Evolutionary conservation across 1,140 invertebrate species (phyloP), one percentile per base, ranked within the genome.

Genomic region (Cataglyphis hispanica): DNA sequence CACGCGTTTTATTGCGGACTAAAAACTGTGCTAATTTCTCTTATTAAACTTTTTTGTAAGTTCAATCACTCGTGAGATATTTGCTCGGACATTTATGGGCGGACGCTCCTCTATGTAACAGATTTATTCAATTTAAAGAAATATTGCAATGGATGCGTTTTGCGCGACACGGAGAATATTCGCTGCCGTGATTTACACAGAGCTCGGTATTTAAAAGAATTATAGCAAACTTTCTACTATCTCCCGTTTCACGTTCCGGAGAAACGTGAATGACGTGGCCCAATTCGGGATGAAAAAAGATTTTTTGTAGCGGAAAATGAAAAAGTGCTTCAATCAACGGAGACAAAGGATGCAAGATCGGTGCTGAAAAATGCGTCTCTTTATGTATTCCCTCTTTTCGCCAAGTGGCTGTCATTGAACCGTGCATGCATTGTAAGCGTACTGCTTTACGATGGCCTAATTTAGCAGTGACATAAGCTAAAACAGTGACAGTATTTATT

Each of bases 271-370:
- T 40, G 25, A 13, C 50, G 0, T 77, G 70, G 43, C 27, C 77
- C 40, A 58, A 84, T 83, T 87, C 27, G 16, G 11, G 10, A 10
- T 19, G 50, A 8, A 37, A 67, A 63, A 50, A 69, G 19, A 40
- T 34, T 70, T 87, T 85, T 85, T 58, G 46, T 50, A 25, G 34
- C 11, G n/a, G 25, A 56, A 70, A 11, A 66, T 56, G 37, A 72
- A 87, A 85, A 69, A 85, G 70, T 64, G 60, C 61, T 74, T 66
- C 72, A 87, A 88, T 88, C 86, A 87, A 67, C 34, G 80, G 16
- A 69, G 66, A 88, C 80, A 88, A 88, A 88, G 86, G 76, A 19
- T 66, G 64, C 76, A 69, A 87, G 76, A 66, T 63, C 37, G 60
- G 13, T 58, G 84, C 50, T n/a, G 64, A 70, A 87, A 88, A 88